Conservation (phyloP, 2,888 invertebrate genomes). For the Norana najaformis region DNA sequence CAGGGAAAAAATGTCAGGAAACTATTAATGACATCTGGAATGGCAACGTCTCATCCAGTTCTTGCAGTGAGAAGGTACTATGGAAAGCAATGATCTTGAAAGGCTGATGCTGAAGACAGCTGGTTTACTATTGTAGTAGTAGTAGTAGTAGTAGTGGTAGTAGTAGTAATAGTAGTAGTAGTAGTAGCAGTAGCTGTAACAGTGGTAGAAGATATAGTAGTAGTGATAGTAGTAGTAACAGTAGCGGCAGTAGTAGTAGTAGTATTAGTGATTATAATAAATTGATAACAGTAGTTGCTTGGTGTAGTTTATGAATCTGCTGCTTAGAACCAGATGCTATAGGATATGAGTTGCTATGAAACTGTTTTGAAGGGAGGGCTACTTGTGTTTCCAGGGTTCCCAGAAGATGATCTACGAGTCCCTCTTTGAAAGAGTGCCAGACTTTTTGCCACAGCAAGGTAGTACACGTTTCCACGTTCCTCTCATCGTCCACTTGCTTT, state of each 20-base stretch:
- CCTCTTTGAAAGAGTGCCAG: slow-evolving; percentile 57
- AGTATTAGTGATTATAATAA: not conserved
- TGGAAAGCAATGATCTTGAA: too few relatives aligned
- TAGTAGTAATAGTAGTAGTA: not conserved
- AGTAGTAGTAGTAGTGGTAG: not conserved
- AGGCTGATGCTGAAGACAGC: too few relatives aligned
- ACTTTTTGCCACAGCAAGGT: slow-evolving; percentile 60
- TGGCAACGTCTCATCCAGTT: not conserved
- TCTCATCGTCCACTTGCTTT: not conserved
- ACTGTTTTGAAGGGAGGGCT: too few relatives aligned
- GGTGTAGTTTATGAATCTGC: not conserved
- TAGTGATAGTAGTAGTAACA: not conserved
- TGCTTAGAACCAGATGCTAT: not conserved
- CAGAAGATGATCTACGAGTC: slow-evolving; percentile 55
- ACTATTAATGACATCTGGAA: not conserved
- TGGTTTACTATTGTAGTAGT: not conserved
- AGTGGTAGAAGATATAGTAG: too few relatives aligned
- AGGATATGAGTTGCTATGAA: too few relatives aligned
- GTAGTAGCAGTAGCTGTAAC: not conserved
- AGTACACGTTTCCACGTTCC: slow-evolving; percentile 25
- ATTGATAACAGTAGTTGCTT: not conserved
- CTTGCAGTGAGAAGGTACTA: not conserved
- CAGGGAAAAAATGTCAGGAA: not conserved
- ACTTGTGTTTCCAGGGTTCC: slow-evolving; percentile 49
- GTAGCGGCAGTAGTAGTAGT: not conserved